Conservation (phyloP, 2,113 vertebrate genomes). For the Chaetura pelagica region DNA sequence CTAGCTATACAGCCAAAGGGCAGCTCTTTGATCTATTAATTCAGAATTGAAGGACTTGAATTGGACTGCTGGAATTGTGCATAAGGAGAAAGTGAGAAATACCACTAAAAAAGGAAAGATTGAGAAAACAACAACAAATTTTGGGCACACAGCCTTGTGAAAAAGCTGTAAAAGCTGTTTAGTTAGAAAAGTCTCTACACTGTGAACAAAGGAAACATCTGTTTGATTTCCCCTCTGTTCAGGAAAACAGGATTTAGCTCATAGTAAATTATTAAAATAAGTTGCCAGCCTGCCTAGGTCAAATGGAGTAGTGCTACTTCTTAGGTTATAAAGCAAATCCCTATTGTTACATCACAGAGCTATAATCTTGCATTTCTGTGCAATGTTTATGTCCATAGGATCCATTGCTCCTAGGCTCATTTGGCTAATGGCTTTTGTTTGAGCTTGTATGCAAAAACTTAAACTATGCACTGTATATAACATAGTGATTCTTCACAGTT, state of each 20-base stretch:
- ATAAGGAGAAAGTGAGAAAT: not conserved
- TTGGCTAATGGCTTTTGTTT: not conserved
- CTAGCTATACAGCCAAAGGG: not conserved
- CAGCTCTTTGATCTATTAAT: not conserved
- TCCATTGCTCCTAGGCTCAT: not conserved
- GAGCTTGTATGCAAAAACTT: not conserved
- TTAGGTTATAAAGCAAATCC: not conserved
- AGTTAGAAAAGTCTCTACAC: not conserved
- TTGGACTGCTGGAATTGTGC: not conserved
- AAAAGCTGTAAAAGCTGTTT: not conserved
- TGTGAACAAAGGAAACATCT: not conserved
- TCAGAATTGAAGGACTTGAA: not conserved
- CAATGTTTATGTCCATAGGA: accelerated
- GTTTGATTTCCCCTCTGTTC: not conserved
- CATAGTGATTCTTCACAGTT: not conserved
- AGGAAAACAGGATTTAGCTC: not conserved
- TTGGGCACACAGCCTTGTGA: not conserved
- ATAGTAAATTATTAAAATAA: not conserved
- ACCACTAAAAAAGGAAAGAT: not conserved
- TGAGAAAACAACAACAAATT: not conserved
- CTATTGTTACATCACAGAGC: not conserved
- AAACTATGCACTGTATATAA: not conserved
- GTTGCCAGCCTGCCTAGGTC: not conserved
- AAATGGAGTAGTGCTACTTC: not conserved
- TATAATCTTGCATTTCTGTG: not conserved